Evolutionary conservation across 2,888 invertebrate species (phyloP).

Genomic region (Synergus itoensis): DNA sequence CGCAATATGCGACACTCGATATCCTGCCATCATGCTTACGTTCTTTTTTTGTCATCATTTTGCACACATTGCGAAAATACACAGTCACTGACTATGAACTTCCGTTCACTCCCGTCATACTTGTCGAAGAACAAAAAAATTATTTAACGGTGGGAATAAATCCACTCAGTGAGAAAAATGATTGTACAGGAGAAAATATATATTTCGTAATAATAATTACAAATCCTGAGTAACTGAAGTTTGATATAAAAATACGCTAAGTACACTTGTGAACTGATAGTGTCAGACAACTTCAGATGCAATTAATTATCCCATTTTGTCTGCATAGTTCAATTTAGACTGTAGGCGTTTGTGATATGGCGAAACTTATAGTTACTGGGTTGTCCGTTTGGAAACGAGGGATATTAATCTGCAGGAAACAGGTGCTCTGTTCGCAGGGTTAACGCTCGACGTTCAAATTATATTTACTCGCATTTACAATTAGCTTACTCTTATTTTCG

Average conservation of each 20-base stretch:
- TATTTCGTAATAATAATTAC: neutral
- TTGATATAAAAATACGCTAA: neutral
- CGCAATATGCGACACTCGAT: neutral
- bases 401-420: conserved; percentile 58
- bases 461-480: neutral
- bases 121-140: neutral
- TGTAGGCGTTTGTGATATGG: conserved; percentile 38
- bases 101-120: neutral
- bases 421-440: conserved; percentile 60
- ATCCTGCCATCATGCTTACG: neutral
- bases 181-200: neutral
- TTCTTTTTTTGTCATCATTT: neutral
- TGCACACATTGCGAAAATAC: neutral
- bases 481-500: neutral
- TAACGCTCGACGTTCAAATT: neutral
- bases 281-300: neutral
- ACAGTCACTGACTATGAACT: neutral
- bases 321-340: conserved; percentile 18
- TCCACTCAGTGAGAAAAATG: neutral
- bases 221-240: neutral
- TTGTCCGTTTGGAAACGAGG: conserved; percentile 40
- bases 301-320: conserved; percentile 32
- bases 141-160: neutral
- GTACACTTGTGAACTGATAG: neutral
- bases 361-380: conserved; percentile 25